phyloP scores from a whole-genome alignment of 2,797 vertebrate species.

The Acestrorhynchus altus region DNA sequence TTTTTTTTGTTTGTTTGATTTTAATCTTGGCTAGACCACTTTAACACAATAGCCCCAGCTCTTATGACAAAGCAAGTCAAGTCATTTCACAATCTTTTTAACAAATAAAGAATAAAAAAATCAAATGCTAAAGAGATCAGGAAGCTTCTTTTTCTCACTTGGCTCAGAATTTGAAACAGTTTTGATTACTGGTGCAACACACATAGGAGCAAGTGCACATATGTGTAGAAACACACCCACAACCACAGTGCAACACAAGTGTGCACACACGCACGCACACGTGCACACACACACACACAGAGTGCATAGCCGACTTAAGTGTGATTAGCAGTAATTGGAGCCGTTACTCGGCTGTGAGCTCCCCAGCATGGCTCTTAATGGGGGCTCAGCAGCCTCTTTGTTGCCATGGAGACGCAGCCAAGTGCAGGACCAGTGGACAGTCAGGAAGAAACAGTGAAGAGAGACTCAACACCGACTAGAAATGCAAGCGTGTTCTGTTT shows the following conservation, averaged over 20 bases:
- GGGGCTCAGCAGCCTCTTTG: constrained; percentile 63
- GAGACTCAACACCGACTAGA: constrained; percentile 20
- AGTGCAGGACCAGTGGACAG: constrained; percentile 50
- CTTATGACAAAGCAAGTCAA: constrained; percentile 59
- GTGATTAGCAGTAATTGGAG: constrained; percentile 67
- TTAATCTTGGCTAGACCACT: constrained; percentile 53
- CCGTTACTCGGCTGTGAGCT: constrained; percentile 51
- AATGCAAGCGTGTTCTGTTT: constrained; percentile 14
- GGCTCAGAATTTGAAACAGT: constrained; percentile 58
- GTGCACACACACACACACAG: constrained; percentile 33
- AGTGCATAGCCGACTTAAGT: constrained; percentile 58
- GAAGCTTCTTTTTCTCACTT: constrained; percentile 61
- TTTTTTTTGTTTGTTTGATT: too few relatives aligned
- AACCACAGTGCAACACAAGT: constrained; percentile 54
- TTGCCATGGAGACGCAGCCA: constrained; percentile 69
- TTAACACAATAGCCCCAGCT: constrained; percentile 51
- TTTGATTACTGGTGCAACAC: constrained; percentile 49
- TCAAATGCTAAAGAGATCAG: constrained; percentile 64
- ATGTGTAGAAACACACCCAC: constrained; percentile 6
- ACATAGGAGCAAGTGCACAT: constrained; percentile 9
- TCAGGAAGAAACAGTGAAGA: constrained; percentile 55
- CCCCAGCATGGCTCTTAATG: constrained; percentile 62
- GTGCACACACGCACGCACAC: constrained; percentile 26
- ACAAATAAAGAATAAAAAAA: constrained; percentile 52
- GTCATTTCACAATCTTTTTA: constrained; percentile 55